These are phyloP conservation scores for Heliconius melpomene DNA, from an alignment of 1,140 invertebrate species.

Conservation along the genomic window DNA sequence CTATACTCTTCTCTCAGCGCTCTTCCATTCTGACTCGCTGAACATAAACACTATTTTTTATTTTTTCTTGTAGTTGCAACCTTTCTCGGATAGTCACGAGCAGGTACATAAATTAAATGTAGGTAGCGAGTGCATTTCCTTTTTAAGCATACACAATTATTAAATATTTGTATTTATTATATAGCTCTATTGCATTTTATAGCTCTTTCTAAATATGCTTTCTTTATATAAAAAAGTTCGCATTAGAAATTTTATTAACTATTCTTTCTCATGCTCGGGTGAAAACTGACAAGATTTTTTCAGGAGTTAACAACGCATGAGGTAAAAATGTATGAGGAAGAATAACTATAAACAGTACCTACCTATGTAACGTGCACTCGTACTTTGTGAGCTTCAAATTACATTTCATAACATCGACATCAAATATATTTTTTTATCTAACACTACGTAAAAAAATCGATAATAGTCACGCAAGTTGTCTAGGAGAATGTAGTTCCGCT, in stretches of 20 bases:
- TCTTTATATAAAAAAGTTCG: constrained; percentile 23
- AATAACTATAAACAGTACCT: constrained; percentile 21
- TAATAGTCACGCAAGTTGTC: constrained; percentile 31
- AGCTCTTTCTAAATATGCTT: constrained; percentile 28
- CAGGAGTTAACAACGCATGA: background rate
- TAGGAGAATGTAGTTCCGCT: constrained; percentile 32
- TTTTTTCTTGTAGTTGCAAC: constrained; percentile 78
- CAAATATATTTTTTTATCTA: constrained; percentile 9
- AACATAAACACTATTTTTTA: constrained; percentile 65
- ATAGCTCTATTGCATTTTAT: constrained; percentile 25
- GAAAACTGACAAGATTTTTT: background rate
- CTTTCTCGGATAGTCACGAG: constrained; percentile 79
- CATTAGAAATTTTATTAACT: constrained; percentile 29
- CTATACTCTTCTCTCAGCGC: constrained; percentile 20
- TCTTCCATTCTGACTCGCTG: constrained; percentile 45
- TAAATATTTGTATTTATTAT: constrained; percentile 19
- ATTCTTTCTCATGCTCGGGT: constrained; percentile 32
- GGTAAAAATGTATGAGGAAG: constrained; percentile 23
- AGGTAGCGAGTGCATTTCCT: constrained; percentile 65
- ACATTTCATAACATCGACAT: constrained; percentile 22
- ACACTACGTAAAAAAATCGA: constrained; percentile 24
- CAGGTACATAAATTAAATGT: constrained; percentile 66
- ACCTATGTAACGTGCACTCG: constrained; percentile 21
- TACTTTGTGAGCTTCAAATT: constrained; percentile 24
- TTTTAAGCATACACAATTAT: constrained; percentile 37